phyloP scores from a whole-genome alignment of 2,113 vertebrate species.

The Delphinus delphis region DNA sequence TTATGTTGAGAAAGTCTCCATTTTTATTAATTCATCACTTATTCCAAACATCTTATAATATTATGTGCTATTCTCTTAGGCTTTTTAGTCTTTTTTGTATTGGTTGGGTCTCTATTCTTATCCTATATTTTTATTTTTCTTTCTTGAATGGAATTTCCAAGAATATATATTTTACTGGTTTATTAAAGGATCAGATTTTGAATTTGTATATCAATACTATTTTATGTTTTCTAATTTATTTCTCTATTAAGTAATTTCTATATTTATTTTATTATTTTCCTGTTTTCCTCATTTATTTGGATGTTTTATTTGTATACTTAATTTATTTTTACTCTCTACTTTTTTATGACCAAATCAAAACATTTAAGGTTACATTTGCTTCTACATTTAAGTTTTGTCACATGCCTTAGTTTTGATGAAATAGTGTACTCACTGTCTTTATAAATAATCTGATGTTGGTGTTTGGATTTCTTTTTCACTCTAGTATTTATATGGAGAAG shows the following conservation, averaged over 20 bases:
- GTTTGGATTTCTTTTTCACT: neutral
- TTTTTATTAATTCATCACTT: neutral
- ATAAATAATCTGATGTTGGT: neutral
- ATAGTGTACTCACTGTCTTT: neutral
- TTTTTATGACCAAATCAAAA: neutral
- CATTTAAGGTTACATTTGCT: neutral
- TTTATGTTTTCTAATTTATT: constrained; percentile 16
- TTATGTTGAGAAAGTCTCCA: neutral
- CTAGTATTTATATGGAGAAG: neutral
- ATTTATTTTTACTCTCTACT: neutral
- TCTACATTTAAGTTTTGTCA: neutral
- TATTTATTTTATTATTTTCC: neutral
- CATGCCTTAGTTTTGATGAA: neutral
- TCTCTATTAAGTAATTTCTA: neutral
- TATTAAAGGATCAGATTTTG: neutral
- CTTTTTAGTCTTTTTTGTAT: neutral
- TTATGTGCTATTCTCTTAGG: neutral
- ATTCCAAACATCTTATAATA: neutral
- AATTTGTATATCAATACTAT: neutral
- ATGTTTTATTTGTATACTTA: neutral
- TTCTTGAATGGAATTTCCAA: neutral
- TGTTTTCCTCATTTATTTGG: neutral
- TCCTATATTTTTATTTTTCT: neutral
- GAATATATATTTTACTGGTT: neutral
- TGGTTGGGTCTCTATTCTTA: neutral